These are phyloP conservation scores for Bujurquina vittata DNA, from an alignment of 2,113 vertebrate genomes.

Conservation along the genomic window DNA sequence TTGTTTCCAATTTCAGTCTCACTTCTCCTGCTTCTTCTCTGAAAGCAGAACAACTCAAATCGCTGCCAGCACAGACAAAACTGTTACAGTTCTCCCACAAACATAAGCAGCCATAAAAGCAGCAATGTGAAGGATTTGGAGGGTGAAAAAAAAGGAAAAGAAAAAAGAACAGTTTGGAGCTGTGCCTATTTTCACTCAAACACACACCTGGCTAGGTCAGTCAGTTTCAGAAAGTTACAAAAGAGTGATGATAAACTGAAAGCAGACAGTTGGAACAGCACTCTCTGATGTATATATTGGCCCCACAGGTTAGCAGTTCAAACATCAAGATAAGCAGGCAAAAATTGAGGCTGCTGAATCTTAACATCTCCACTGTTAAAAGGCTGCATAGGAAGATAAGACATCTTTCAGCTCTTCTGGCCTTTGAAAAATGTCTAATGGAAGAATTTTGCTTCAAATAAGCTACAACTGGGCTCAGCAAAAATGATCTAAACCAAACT, in stretches of 20 bases:
- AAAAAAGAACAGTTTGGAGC: not conserved
- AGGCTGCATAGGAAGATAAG: not conserved
- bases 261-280: not conserved
- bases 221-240: conserved; percentile 8
- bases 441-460: not conserved
- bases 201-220: conserved; percentile 3
- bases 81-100: not conserved
- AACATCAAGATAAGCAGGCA: conserved; percentile 5
- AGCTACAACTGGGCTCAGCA: not conserved
- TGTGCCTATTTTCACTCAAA: conserved; percentile 14
- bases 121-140: conserved; percentile 12
- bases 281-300: not conserved
- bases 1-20: conserved; percentile 3
- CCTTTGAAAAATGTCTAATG: not conserved
- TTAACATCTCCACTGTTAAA: not conserved
- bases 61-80: not conserved
- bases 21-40: conserved; percentile 8
- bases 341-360: not conserved
- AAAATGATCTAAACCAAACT: not conserved
- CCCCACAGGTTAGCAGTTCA: not conserved
- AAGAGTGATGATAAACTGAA: conserved; percentile 22
- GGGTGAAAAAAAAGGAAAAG: not conserved
- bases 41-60: conserved; percentile 3
- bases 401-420: not conserved
- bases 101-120: not conserved